Evolutionary conservation across 2,113 vertebrate genomes (phyloP).

Genomic region (Macquaria australasica): DNA sequence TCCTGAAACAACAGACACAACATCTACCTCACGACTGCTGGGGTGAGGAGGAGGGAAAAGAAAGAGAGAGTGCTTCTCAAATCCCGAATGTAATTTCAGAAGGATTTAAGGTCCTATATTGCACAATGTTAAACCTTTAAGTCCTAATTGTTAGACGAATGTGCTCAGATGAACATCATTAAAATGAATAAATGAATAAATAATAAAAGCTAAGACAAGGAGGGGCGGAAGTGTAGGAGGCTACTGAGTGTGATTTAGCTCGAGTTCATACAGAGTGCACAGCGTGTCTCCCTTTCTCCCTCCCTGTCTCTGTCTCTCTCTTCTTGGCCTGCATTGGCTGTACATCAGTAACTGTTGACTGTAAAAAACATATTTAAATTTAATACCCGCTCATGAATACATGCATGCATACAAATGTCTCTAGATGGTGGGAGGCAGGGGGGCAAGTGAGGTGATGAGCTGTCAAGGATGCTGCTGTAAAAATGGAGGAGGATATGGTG

Average conservation of each 20-base stretch:
- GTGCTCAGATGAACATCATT: slow-evolving; percentile 61
- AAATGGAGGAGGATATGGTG: slow-evolving; percentile 27
- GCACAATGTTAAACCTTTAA: slow-evolving; percentile 37
- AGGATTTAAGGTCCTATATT: slow-evolving; percentile 44
- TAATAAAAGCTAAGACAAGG: slow-evolving; percentile 48
- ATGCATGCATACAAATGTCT: slow-evolving; percentile 79
- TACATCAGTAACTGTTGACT: slow-evolving; percentile 72
- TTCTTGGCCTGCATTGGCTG: slow-evolving; percentile 54
- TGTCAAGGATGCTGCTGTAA: slow-evolving; percentile 60
- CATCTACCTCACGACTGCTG: slow-evolving; percentile 25
- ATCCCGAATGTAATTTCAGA: slow-evolving; percentile 47
- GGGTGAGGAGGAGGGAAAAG: slow-evolving; percentile 12
- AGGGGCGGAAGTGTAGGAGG: slow-evolving; percentile 48
- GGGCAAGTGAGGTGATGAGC: slow-evolving; percentile 66
- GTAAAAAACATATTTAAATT: slow-evolving; percentile 74
- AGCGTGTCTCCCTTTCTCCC: slow-evolving; percentile 34
- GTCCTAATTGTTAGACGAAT: slow-evolving; percentile 51
- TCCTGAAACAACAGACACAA: slow-evolving; percentile 36
- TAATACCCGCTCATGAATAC: slow-evolving; percentile 79
- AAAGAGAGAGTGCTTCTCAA: slow-evolving; percentile 31
- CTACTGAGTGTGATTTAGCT: slow-evolving; percentile 57
- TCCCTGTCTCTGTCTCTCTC: slow-evolving; percentile 45
- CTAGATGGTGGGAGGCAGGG: slow-evolving; percentile 50
- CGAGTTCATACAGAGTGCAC: slow-evolving; percentile 77
- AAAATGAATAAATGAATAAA: slow-evolving; percentile 67